Conservation (phyloP, 2,113 vertebrate genomes). For the Petromus typicus region DNA sequence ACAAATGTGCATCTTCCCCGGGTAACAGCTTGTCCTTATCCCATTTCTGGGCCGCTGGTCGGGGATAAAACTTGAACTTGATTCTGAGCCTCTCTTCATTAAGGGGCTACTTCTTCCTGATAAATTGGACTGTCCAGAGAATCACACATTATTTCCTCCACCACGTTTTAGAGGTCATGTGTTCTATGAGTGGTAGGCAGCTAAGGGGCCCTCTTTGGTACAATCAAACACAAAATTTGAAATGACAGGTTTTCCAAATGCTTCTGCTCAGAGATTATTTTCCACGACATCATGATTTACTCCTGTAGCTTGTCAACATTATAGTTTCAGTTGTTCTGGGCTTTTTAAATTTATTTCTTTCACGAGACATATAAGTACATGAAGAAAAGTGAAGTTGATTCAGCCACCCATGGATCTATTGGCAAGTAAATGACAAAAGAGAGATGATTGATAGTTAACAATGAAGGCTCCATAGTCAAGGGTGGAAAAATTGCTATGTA, state of each 20-base stretch:
- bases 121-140: background rate
- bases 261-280: background rate
- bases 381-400: background rate
- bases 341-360: constrained; percentile 7
- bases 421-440: background rate
- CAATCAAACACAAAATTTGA: background rate
- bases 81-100: background rate
- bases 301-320: background rate
- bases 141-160: background rate
- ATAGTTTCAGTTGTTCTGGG: background rate
- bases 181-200: background rate
- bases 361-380: background rate
- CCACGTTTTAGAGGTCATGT: background rate
- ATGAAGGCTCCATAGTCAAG: background rate
- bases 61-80: background rate
- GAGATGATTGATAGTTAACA: background rate
- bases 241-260: background rate
- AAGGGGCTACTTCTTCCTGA: background rate
- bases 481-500: background rate
- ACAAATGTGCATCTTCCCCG: fast-evolving
- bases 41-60: fast-evolving
- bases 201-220: background rate
- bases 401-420: background rate
- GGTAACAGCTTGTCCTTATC: background rate
- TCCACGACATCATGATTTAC: background rate